Conservation (phyloP, 2,888 invertebrate species). For the Brachypalpus laphriformis region DNA sequence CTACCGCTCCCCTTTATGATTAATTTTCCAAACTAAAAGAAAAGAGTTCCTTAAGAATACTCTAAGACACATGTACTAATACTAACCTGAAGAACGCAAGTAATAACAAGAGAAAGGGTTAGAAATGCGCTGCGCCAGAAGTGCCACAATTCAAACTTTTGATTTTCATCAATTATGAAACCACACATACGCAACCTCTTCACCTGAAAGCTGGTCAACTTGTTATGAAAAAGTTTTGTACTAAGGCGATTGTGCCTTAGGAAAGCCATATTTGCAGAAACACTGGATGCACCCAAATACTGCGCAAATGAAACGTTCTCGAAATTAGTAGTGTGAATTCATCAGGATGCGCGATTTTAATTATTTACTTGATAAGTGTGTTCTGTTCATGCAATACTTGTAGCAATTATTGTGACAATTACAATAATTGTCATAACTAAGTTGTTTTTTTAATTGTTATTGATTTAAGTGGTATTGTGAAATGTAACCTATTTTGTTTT, state of each 20-base stretch:
- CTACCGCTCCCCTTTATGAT: conserved; percentile 59
- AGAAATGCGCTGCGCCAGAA: conserved; percentile 76
- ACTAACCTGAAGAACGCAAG: conserved; percentile 75
- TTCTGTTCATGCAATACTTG: no score
- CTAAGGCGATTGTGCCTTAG: not conserved
- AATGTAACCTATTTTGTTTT: no score
- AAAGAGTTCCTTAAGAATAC: no score
- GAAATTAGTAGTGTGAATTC: not conserved
- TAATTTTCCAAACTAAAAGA: conserved; percentile 14
- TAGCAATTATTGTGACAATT: conserved; percentile 4
- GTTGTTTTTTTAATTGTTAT: no score
- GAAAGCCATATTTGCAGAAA: not conserved
- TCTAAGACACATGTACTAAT: no score
- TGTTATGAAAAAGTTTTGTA: conserved; percentile 75
- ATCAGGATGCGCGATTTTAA: no score
- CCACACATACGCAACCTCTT: conserved; percentile 76
- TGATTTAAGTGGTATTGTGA: no score
- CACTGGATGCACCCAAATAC: not conserved
- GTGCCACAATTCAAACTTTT: conserved; percentile 72
- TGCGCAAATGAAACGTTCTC: no score
- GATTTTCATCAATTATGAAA: conserved; percentile 75
- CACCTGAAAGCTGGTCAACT: conserved; percentile 76
- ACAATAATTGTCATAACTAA: not conserved
- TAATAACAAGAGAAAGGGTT: conserved; percentile 76
- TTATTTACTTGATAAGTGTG: not conserved